phyloP scores from a whole-genome alignment of 2,113 vertebrate species.

The Microcebus ravelobensis region DNA sequence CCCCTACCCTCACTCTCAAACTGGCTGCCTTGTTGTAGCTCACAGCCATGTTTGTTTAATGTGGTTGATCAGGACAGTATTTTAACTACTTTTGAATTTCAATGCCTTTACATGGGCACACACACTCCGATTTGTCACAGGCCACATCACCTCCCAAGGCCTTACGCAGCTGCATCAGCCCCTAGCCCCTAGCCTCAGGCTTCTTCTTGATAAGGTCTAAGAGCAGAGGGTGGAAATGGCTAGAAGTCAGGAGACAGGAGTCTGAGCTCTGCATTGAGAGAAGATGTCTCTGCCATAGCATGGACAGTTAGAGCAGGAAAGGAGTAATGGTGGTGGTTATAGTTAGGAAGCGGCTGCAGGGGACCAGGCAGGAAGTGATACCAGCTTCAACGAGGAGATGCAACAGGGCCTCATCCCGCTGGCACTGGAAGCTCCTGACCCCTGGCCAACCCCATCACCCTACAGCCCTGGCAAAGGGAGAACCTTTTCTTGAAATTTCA shows the following conservation, averaged over 20 bases:
- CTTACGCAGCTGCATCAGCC: neutral
- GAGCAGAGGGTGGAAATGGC: neutral
- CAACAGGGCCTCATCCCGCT: neutral
- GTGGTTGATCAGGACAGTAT: neutral
- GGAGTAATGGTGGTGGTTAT: accelerated
- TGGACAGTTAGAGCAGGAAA: neutral
- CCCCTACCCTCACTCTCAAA: neutral
- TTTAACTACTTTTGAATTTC: neutral
- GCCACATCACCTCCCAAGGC: accelerated
- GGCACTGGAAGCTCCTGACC: neutral
- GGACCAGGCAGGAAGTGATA: neutral
- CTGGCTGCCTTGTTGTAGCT: neutral
- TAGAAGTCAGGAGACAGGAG: neutral
- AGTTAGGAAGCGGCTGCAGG: neutral
- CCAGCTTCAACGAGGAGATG: neutral
- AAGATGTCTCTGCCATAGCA: neutral
- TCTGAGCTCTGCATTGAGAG: neutral
- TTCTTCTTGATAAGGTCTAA: neutral
- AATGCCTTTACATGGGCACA: neutral
- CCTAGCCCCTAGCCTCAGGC: neutral
- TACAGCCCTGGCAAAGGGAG: neutral
- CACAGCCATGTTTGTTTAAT: neutral
- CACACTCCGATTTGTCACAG: neutral
- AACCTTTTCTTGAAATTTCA: neutral
- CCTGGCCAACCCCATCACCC: neutral